A percentile compares a stretch with the other conserved stretches of the same genome.
phyloP scores from a whole-genome alignment of 1,140 invertebrate genomes.

The Belonocnema kinseyi region DNA sequence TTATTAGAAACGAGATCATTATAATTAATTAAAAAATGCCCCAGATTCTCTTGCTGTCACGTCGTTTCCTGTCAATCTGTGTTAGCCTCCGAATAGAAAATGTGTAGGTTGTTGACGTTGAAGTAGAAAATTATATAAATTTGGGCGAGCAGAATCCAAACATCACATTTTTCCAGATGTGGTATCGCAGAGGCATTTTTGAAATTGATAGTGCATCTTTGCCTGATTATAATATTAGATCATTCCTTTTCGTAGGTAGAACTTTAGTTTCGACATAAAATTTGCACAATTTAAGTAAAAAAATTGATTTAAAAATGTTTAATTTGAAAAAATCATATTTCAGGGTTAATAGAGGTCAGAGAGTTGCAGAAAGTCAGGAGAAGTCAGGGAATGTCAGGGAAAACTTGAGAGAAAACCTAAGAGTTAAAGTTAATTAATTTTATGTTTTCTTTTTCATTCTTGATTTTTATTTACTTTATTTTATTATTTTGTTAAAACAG shows the following conservation, averaged over 20 bases:
- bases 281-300: neutral
- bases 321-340: no score
- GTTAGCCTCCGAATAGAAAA: conserved; percentile 68
- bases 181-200: conserved; percentile 50
- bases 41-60: conserved; percentile 66
- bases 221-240: conserved; percentile 61
- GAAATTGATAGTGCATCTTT: conserved; percentile 68
- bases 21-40: conserved; percentile 39
- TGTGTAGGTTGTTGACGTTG: conserved; percentile 68
- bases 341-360: no score
- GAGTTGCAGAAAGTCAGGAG: no score
- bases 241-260: conserved; percentile 59
- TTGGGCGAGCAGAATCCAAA: conserved; percentile 54
- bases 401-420: no score
- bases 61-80: conserved; percentile 67
- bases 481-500: no score
- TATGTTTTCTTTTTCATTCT: no score
- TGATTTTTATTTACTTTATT: no score
- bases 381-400: no score
- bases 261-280: conserved; percentile 39
- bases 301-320: no score
- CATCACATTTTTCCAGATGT: conserved; percentile 50
- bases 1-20: no score
- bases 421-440: no score
- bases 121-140: conserved; percentile 64